Evolutionary conservation across 1,140 invertebrate genomes (phyloP).

Genomic region (Octopus sinensis): DNA sequence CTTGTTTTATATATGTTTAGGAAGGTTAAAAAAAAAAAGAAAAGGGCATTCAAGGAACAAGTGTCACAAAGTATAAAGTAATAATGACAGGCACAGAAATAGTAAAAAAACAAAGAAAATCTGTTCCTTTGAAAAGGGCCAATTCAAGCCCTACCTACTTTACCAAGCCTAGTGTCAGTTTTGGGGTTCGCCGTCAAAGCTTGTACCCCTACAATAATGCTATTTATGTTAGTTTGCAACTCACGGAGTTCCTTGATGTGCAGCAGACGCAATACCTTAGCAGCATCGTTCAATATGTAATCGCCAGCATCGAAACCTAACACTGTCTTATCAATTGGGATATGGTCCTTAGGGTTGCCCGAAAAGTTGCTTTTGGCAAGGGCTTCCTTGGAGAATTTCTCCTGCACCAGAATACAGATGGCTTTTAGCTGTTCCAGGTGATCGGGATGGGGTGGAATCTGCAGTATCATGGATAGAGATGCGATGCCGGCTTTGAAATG

Average conservation of each 20-base stretch:
- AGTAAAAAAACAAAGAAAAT: no score
- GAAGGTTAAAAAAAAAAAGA: no score
- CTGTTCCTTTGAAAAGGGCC: no score
- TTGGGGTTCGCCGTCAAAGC: constrained; percentile 92
- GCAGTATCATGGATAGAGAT: constrained; percentile 73
- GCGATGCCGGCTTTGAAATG: constrained; percentile 81
- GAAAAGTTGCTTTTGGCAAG: constrained; percentile 42
- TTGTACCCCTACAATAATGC: constrained; percentile 88
- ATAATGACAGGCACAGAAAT: no score
- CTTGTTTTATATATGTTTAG: no score
- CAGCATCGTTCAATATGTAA: constrained; percentile 72
- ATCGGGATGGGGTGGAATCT: constrained; percentile 77
- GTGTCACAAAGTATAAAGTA: no score
- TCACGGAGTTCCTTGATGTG: constrained; percentile 88
- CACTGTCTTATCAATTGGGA: constrained; percentile 66
- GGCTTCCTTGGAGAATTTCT: constrained; percentile 67
- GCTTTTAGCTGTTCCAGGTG: constrained; percentile 76
- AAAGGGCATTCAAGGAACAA: no score
- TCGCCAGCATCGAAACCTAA: constrained; percentile 72
- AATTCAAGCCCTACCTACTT: not conserved
- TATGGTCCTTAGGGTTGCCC: constrained; percentile 58
- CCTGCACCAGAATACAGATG: constrained; percentile 68
- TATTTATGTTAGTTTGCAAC: constrained; percentile 91
- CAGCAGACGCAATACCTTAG: constrained; percentile 76
- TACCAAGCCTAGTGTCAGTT: constrained; percentile 75